phyloP scores from a whole-genome alignment of 2,888 invertebrate genomes.

The Urechis unicinctus region DNA sequence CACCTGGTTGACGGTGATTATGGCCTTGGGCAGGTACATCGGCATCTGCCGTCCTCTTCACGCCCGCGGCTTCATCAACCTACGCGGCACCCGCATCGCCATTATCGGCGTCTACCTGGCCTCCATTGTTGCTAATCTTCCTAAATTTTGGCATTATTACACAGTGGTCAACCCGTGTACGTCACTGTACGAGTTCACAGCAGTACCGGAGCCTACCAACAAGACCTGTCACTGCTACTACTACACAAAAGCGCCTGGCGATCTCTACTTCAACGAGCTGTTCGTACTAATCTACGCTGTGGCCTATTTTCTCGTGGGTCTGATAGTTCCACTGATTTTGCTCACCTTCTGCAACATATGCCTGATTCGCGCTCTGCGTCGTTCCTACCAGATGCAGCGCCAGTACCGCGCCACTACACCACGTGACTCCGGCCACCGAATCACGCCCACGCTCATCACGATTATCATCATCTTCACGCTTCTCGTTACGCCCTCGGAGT shows the following conservation, averaged over 20 bases:
- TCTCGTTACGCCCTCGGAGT: conserved; percentile 42
- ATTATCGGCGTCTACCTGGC: conserved; percentile 63
- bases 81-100: conserved; percentile 56
- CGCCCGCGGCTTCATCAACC: conserved; percentile 61
- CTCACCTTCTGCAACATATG: conserved; percentile 41
- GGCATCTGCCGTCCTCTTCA: conserved; percentile 70
- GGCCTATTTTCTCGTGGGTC: conserved; percentile 35
- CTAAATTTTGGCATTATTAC: conserved; percentile 44
- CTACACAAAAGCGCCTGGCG: conserved; percentile 6
- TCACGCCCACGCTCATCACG: conserved; percentile 42
- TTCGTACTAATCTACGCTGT: conserved; percentile 33
- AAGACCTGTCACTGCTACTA: conserved; percentile 4
- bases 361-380: conserved; percentile 38
- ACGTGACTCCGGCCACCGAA: conserved; percentile 27
- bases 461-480: conserved; percentile 44
- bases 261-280: conserved; percentile 4
- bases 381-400: conserved; percentile 33
- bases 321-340: conserved; percentile 36
- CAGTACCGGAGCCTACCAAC: neutral
- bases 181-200: neutral
- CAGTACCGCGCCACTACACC: conserved; percentile 23
- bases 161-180: neutral
- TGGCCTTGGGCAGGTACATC: conserved; percentile 68
- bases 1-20: conserved; percentile 68
- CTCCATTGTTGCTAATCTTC: conserved; percentile 64